Conservation (phyloP, 2,797 vertebrate genomes). For the Agapornis canus region DNA sequence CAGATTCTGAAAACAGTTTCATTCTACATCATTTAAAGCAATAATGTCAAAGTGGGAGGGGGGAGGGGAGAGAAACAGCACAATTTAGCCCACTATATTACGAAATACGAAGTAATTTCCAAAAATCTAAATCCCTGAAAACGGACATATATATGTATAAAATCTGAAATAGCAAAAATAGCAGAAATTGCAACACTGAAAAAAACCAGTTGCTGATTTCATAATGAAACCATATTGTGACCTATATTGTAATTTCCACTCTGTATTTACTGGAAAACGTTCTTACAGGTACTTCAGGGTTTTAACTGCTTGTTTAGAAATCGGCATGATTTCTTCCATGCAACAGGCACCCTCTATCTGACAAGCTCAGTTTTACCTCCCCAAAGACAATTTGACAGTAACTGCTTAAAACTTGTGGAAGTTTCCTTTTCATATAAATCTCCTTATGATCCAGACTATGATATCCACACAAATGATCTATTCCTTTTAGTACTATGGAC, state of each 20-base stretch:
- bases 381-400: neutral
- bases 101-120: neutral
- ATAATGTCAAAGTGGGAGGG: neutral
- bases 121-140: neutral
- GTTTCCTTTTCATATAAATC: neutral
- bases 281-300: neutral
- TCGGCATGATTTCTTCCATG: neutral
- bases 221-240: neutral
- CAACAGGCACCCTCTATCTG: neutral
- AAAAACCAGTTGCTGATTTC: neutral
- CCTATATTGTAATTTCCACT: neutral
- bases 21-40: neutral
- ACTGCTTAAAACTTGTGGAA: neutral
- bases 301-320: neutral
- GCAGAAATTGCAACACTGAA: neutral
- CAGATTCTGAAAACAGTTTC: neutral
- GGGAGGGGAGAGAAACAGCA: neutral
- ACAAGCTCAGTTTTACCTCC: neutral
- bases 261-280: neutral
- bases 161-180: neutral
- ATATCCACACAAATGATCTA: neutral
- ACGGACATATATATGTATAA: neutral
- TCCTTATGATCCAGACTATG: neutral
- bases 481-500: neutral
- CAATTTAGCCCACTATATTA: neutral